phyloP scores from a whole-genome alignment of 92 coral and sea anemone species.

The Palythoa heliodiscus region DNA sequence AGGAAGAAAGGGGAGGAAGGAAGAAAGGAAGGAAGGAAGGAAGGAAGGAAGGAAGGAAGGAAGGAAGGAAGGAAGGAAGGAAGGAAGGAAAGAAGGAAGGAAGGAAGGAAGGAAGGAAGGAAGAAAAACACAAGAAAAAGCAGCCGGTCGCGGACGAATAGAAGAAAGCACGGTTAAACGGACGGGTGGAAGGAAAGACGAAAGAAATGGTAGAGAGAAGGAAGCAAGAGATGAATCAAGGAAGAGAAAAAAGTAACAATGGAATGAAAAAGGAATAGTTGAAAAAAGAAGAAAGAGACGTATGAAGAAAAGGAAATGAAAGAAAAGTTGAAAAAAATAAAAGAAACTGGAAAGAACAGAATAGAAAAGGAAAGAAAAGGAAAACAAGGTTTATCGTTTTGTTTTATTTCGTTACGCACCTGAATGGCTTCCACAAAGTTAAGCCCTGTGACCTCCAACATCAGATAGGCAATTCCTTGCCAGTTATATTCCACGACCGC shows the following conservation, averaged over 20 bases:
- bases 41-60: not conserved
- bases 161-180: no score
- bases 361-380: not conserved
- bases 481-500: constrained; percentile 76
- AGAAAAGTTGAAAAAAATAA: no score
- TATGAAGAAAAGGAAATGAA: no score
- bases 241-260: no score
- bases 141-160: no score
- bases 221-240: no score
- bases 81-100: not conserved
- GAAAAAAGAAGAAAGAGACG: no score
- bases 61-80: not conserved
- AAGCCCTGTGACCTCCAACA: constrained; percentile 83
- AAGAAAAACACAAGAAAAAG: not conserved
- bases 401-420: constrained; percentile 28
- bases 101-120: not conserved
- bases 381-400: not conserved
- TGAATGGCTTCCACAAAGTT: constrained; percentile 79
- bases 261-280: no score
- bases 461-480: constrained; percentile 88
- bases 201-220: no score
- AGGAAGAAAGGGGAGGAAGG: not conserved
- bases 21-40: not conserved
- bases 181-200: no score
- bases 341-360: no score